These are phyloP conservation scores for Capromys pilorides DNA, from an alignment of 2,797 vertebrate genomes.

Conservation along the genomic window DNA sequence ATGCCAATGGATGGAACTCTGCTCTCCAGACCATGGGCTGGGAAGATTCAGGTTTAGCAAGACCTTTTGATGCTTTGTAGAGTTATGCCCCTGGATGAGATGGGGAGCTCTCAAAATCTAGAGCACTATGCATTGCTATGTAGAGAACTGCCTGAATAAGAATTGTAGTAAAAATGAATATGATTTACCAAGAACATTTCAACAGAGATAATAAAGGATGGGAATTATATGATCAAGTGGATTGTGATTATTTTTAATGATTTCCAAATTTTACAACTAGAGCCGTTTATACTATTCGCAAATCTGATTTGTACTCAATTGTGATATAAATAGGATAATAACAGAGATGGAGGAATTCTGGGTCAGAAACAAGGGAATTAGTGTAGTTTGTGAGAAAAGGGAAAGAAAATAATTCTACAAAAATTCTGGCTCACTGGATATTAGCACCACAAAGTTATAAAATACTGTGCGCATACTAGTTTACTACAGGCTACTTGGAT, in stretches of 20 bases:
- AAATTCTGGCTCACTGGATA: background rate
- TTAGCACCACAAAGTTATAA: background rate
- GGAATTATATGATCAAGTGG: background rate
- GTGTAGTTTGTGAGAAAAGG: background rate
- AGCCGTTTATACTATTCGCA: background rate
- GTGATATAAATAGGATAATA: background rate
- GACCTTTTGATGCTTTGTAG: background rate
- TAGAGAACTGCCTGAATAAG: background rate
- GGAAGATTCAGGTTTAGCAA: fast-evolving
- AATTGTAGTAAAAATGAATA: constrained; percentile 34
- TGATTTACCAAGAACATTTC: constrained; percentile 53
- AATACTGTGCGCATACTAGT: fast-evolving
- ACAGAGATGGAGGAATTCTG: background rate
- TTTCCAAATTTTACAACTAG: background rate
- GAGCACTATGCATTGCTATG: background rate
- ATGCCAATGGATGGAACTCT: background rate
- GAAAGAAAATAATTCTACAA: background rate
- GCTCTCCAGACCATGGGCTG: fast-evolving
- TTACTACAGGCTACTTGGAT: background rate
- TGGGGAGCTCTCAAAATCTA: background rate
- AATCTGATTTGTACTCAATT: background rate
- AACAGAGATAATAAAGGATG: background rate
- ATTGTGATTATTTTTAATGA: background rate
- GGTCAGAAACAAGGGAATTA: background rate
- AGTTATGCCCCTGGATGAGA: background rate